Evolutionary conservation across 2,888 invertebrate genomes (phyloP), one percentile per base, ranked within the genome.

Genomic region (Dyspetes luteomarginatus): DNA sequence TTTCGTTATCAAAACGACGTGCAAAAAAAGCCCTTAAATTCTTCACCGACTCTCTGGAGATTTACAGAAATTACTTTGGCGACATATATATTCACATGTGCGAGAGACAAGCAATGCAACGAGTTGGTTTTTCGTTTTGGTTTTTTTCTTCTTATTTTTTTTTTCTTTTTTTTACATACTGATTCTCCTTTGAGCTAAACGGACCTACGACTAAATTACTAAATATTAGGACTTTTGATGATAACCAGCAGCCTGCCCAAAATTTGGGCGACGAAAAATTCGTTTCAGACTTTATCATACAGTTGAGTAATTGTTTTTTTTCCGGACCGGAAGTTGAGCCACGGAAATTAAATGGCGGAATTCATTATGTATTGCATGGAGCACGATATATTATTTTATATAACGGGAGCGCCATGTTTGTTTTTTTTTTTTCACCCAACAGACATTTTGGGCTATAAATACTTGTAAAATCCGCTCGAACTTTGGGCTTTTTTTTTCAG

Each of bases 181-280:
- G 26, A 55, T 64, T 60, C n/a, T 22, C 60, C 48, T 78, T 82
- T 82, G 83, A 85, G 83, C 83, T 75, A 84, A 78, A 69, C 75
- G 64, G 77, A 69, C 76, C 75, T 83, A 85, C 41, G 78, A 75
- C 81, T 86, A 85, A 64, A 69, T 74, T 55, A 69, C 81, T 85
- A 87, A 85, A 78, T 85, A 84, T 83, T 87, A 86, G 64, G 24
- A 45, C 4, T 41, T 24, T 58, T 22, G 24, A 28, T 22, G 17
- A 43, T 30, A 65, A 72, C 62, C 56, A 24, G 26, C 26, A 28
- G 19, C 56, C 67, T 71, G 41, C 22, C 62, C 72, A 19, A 55
- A 75, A 26, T 22, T 15, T 64, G 62, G 45, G 17, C 36, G 15
- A 36, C 30, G 28, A 48, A 74, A 48, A 48, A 48, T 43, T 24